Percentiles rank a stretch among this genome's conserved stretches.
Conservation (phyloP, 2,888 invertebrate genomes). For the Blomia tropicalis region DNA sequence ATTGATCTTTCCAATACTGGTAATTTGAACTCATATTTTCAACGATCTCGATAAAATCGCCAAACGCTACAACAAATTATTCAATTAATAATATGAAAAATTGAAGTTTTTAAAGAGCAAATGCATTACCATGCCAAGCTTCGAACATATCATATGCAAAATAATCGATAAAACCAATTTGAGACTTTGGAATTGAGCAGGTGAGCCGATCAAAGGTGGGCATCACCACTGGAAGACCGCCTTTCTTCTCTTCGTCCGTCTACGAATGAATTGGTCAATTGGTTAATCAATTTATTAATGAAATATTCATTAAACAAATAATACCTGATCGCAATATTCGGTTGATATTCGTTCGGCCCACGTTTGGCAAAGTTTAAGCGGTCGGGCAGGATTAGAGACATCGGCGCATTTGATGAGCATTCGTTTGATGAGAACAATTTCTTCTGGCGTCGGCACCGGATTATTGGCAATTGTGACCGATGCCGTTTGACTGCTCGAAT, state of each 20-base stretch:
- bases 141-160: slow-evolving; percentile 96
- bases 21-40: slow-evolving; percentile 68
- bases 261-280: slow-evolving; percentile 35
- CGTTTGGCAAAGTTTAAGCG: slow-evolving; percentile 55
- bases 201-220: slow-evolving; percentile 87
- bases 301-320: background rate
- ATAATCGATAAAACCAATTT: slow-evolving; percentile 91
- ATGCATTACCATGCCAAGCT: slow-evolving; percentile 63
- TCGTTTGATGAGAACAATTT: slow-evolving; percentile 66
- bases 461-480: background rate
- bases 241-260: slow-evolving; percentile 85
- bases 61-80: slow-evolving; percentile 50
- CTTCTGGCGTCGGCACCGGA: slow-evolving; percentile 49
- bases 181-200: slow-evolving; percentile 92
- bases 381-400: slow-evolving; percentile 87
- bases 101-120: background rate
- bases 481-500: background rate
- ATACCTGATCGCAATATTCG: slow-evolving; percentile 78
- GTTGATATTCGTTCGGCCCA: slow-evolving; percentile 93
- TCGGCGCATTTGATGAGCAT: slow-evolving; percentile 98
- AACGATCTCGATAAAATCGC: slow-evolving; percentile 79
- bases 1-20: slow-evolving; percentile 64
- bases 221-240: slow-evolving; percentile 86
- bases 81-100: background rate
- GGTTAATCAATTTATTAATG: background rate